Evolutionary conservation across 2,888 invertebrate species (phyloP).

Genomic region (Myopa testacea): DNA sequence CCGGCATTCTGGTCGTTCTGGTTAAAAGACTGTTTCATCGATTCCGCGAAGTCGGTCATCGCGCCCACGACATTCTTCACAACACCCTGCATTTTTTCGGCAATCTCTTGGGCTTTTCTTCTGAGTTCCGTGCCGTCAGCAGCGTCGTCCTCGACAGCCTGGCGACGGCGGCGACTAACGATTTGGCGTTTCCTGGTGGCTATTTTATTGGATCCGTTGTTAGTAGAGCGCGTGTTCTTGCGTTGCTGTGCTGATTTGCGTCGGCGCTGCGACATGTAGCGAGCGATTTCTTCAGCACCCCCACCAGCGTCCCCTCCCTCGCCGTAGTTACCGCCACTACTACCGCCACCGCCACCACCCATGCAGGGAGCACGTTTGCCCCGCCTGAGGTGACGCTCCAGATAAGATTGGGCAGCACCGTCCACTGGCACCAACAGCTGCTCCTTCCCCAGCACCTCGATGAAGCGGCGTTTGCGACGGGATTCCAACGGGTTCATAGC

Average conservation of each 20-base stretch:
- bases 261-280: constrained; percentile 40
- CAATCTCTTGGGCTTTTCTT: constrained; percentile 36
- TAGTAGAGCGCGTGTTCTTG: constrained; percentile 41
- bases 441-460: neutral
- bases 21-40: neutral
- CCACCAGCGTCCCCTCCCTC: constrained; percentile 21
- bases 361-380: constrained; percentile 55
- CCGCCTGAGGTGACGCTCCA: too few relatives aligned
- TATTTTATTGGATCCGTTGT: neutral
- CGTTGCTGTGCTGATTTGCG: constrained; percentile 48
- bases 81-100: constrained; percentile 48
- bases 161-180: constrained; percentile 46
- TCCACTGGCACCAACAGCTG: neutral
- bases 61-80: constrained; percentile 50
- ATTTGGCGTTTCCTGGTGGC: neutral
- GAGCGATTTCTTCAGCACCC: constrained; percentile 46
- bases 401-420: too few relatives aligned
- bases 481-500: constrained; percentile 53
- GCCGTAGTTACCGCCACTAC: constrained; percentile 13
- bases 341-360: constrained; percentile 41
- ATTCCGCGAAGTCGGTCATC: constrained; percentile 38
- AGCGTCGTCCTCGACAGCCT: constrained; percentile 27
- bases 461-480: constrained; percentile 46
- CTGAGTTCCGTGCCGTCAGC: neutral
- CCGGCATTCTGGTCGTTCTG: neutral